Base-by-base conservation (phyloP, 2,888 invertebrate species). In the Beris chalybata region DNA sequence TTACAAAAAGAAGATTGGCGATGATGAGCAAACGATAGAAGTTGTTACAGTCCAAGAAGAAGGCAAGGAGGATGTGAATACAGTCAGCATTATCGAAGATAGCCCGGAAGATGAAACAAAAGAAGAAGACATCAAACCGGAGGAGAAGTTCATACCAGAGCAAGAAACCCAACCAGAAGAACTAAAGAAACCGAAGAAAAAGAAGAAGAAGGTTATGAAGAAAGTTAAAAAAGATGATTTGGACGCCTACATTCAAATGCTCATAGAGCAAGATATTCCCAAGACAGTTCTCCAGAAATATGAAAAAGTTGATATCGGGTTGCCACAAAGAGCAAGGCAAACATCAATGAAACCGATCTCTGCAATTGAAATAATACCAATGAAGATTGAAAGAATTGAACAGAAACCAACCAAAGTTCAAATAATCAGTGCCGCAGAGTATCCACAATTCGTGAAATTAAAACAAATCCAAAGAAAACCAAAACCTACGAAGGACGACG, bases 401-500 rank as follows among this genome's bases (percentile, higher is more conserved):
- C 79, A 87, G 4, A 84, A 86, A 75, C 81, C 87, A 0, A 85
- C 83, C 43, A 85, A 87, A 76, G 72, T 88, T 6, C 84, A 88
- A 78, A 85, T 87, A 66, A 82, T 82, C 30, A 84, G 87, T 72
- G 84, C 85, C 47, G 74, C 81, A 57, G 82, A 85, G 71, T 81
- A 83, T 11, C 86, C 89, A 1, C 85, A 86, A 65, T 84, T 87
- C 77, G 80, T 90, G 3, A 90, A 90, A 79, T 82, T 89, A 82
- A 76, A 79, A 71, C 80, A 75, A 75, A 80, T 74, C 52, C 81
- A 78, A 68, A 75, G 76, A 65, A 74, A 72, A 32, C 74, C 70
- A 68, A 71, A 50, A 64, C 66, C 65, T 2, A 73, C 75, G 47
- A 71, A 77, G 64, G 71, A 78, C 32, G 70, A 81, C 1, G 79